These are phyloP conservation scores for Bembecia ichneumoniformis DNA, from an alignment of 2,888 invertebrate species.

Conservation along the genomic window DNA sequence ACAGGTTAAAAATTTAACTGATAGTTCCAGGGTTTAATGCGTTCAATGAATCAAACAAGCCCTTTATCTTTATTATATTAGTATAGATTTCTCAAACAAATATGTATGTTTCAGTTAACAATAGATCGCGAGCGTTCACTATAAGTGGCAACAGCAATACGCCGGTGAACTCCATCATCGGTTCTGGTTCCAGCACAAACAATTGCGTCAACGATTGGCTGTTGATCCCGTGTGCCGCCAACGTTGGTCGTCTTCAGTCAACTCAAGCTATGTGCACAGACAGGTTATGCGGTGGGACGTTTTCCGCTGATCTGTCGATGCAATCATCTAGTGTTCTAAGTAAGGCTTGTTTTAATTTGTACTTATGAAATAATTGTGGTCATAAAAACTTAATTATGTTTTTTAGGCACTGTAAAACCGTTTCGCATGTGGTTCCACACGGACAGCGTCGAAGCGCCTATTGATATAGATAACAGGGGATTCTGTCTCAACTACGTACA, in stretches of 20 bases:
- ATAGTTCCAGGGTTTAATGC: no score
- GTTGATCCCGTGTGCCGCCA: slow-evolving; percentile 82
- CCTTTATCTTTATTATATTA: no score
- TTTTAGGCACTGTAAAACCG: slow-evolving; percentile 82
- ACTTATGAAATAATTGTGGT: no score
- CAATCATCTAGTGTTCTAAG: slow-evolving; percentile 79
- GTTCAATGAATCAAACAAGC: no score
- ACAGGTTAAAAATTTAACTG: no score
- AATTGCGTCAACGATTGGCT: slow-evolving; percentile 86
- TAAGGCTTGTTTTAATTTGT: slow-evolving; percentile 49
- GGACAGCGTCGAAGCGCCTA: slow-evolving; percentile 82
- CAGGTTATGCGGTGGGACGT: slow-evolving; percentile 86
- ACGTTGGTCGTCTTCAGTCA: slow-evolving; percentile 74
- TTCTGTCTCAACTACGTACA: slow-evolving; percentile 89
- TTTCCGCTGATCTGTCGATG: slow-evolving; percentile 80
- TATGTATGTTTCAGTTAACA: slow-evolving; percentile 68
- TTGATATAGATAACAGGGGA: slow-evolving; percentile 82
- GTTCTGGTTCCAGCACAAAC: slow-evolving; percentile 75
- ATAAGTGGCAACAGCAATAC: slow-evolving; percentile 83
- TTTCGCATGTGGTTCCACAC: slow-evolving; percentile 85
- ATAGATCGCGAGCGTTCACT: slow-evolving; percentile 81
- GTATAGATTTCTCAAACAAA: no score
- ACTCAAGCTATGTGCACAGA: slow-evolving; percentile 79
- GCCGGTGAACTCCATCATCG: slow-evolving; percentile 78
- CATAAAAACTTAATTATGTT: no score